These are phyloP conservation scores for Brevimyrus niger DNA, from an alignment of 2,113 vertebrate species.

Conservation along the genomic window DNA sequence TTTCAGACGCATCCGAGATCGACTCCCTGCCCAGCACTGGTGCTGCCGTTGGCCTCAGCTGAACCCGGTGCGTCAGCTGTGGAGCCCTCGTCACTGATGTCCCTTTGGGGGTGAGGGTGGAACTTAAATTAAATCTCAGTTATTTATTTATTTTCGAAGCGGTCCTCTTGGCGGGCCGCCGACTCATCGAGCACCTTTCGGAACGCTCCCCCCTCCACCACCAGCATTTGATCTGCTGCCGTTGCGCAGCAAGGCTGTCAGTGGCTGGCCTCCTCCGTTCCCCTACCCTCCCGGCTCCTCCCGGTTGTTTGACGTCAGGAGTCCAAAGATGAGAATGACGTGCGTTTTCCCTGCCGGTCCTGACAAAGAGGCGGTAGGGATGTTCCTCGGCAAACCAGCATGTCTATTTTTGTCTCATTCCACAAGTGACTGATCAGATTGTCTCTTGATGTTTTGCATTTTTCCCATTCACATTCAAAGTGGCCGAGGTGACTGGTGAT, in stretches of 20 bases:
- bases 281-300: background rate
- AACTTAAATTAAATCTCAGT: background rate
- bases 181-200: background rate
- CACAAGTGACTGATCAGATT: background rate
- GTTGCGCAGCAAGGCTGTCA: background rate
- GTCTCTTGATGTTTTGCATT: background rate
- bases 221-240: background rate
- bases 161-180: background rate
- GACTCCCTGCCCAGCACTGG: background rate
- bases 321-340: background rate
- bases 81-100: background rate
- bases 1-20: background rate
- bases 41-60: background rate
- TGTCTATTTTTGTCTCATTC: background rate
- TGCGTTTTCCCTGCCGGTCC: background rate
- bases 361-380: background rate
- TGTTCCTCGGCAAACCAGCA: background rate
- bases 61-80: background rate
- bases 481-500: background rate
- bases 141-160: slow-evolving; percentile 13
- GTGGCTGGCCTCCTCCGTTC: background rate
- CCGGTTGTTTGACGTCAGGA: background rate
- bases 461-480: background rate
- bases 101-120: background rate
- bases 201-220: background rate